Conservation (phyloP, 2,888 invertebrate species). For the Toxonevra muliebris region DNA sequence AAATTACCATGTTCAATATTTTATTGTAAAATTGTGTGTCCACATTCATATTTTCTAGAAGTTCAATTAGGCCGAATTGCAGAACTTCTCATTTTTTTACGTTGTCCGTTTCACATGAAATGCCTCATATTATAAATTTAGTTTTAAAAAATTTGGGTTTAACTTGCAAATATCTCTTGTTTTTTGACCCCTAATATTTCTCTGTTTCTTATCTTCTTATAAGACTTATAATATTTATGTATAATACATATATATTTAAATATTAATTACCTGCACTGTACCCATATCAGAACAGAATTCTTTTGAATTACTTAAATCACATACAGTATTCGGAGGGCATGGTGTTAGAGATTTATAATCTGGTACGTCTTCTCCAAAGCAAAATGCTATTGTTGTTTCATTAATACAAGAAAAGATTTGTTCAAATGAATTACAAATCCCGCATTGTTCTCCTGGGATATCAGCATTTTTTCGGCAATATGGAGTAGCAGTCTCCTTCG, state of each 20-base stretch:
- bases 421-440: slow-evolving; percentile 34
- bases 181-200: too few relatives aligned
- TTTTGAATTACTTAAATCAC: slow-evolving; percentile 40
- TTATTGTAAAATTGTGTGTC: too few relatives aligned
- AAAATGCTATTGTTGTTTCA: slow-evolving; percentile 44
- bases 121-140: too few relatives aligned
- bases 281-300: slow-evolving; percentile 40
- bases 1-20: too few relatives aligned
- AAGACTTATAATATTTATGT: too few relatives aligned
- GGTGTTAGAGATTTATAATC: slow-evolving; percentile 22
- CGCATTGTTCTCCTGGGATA: slow-evolving; percentile 33
- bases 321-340: slow-evolving; percentile 43
- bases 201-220: too few relatives aligned
- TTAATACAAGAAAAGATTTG: slow-evolving; percentile 40
- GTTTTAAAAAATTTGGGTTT: too few relatives aligned
- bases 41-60: too few relatives aligned
- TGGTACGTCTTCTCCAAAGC: slow-evolving; percentile 38
- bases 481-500: slow-evolving; percentile 5
- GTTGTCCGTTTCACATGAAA: too few relatives aligned
- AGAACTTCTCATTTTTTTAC: too few relatives aligned
- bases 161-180: too few relatives aligned
- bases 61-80: too few relatives aligned
- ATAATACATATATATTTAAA: not conserved
- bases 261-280: slow-evolving; percentile 4
- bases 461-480: slow-evolving; percentile 29